Evolutionary conservation across 2,888 invertebrate species (phyloP), one percentile per base, ranked within the genome.

Genomic region (Eurytoma californica): DNA sequence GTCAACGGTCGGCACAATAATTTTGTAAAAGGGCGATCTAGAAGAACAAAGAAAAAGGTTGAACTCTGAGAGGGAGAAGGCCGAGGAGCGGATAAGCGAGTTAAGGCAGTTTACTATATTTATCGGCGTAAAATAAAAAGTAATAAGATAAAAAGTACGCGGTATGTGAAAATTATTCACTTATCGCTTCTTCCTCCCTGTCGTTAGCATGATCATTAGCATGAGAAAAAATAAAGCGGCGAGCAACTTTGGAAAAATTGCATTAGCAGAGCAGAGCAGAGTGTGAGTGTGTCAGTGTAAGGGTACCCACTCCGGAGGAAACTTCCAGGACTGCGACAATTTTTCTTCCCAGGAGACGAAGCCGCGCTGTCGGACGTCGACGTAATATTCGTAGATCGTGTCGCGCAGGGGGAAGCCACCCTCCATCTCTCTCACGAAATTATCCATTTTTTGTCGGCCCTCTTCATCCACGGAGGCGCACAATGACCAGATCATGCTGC

Each of bases 371-470:
- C 93, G 91, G 55, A 93, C 92, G 86, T 97, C 96, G n/a, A 97
- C 95, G 88, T 92, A 96, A 90, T 97, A 97, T 89, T 97, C 97
- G 89, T 96, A 97, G 12, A 97, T 93, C 0, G 96, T 96, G 87
- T 97, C 97, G 86, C 95, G 95, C 63, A 97, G 92, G 0, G 97
- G 97, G 91, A 96, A 97, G 20, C 39, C 39, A 12, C 94, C 94
- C 88, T 96, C 96, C 86, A 94, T 92, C 90, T 96, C 95, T 60
- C 96, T 92, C 72, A 96, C 92, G 91, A 94, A 96, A 82, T 92
- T 92, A 91, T 97, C 97, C 83, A 97, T 92, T 89, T 94, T 95
- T 61, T 92, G 92, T 2, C 97, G 93, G 0, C 97, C 94, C 49
- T 94, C 94, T 72, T 95, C 95, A 87, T 97, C 95, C 0, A 96